phyloP scores from a whole-genome alignment of 2,888 invertebrate species.

The Nephrotoma appendiculata region DNA sequence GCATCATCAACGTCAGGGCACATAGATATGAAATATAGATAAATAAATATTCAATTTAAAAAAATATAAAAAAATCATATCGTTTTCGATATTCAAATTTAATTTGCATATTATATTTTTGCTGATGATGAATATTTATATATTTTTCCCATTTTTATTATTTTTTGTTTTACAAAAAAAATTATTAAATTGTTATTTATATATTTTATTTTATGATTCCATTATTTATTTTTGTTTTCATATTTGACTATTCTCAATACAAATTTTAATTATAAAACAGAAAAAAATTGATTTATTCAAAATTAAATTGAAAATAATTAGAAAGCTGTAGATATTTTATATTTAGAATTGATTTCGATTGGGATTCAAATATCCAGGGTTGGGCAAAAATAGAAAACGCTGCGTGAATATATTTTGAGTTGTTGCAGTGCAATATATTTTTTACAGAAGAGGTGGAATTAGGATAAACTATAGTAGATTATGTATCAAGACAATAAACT shows the following conservation, averaged over 20 bases:
- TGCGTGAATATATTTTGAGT: too few relatives aligned
- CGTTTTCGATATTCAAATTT: neutral
- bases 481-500: too few relatives aligned
- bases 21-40: neutral
- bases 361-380: neutral
- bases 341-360: neutral
- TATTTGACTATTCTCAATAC: neutral
- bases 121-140: neutral
- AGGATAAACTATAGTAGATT: too few relatives aligned
- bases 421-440: too few relatives aligned
- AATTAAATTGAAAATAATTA: neutral
- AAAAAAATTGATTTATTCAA: neutral
- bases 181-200: neutral
- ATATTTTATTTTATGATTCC: neutral
- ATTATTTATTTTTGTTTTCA: neutral
- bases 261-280: neutral
- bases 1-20: neutral
- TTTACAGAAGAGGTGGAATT: too few relatives aligned
- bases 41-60: neutral
- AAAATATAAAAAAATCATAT: neutral
- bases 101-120: neutral
- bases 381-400: too few relatives aligned
- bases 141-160: neutral
- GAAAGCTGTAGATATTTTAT: neutral
- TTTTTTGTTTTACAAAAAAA: neutral